These are phyloP conservation scores for Encarsia formosa DNA, from an alignment of 2,888 invertebrate species.

Conservation along the genomic window DNA sequence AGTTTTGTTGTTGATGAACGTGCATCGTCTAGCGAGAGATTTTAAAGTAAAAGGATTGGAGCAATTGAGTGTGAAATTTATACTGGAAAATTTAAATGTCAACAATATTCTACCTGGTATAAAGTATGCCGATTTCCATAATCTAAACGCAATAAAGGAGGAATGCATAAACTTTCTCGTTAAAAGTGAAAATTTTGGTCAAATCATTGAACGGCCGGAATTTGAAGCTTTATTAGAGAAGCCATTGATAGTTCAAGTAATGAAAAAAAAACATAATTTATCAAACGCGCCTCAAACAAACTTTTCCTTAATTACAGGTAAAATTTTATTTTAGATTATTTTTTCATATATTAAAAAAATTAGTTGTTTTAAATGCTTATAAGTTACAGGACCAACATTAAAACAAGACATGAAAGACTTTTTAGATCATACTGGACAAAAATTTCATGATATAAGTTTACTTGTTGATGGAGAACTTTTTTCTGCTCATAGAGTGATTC, in stretches of 20 bases:
- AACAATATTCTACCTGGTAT: slow-evolving; percentile 84
- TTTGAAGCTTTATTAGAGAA: slow-evolving; percentile 87
- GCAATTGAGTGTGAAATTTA: slow-evolving; percentile 83
- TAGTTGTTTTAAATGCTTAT: slow-evolving; percentile 42
- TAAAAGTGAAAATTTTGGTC: slow-evolving; percentile 86
- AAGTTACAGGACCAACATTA: slow-evolving; percentile 3
- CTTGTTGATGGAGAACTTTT: too few relatives aligned
- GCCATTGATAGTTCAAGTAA: slow-evolving; percentile 86
- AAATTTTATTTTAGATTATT: too few relatives aligned
- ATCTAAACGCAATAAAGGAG: slow-evolving; percentile 77
- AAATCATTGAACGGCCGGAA: slow-evolving; percentile 90
- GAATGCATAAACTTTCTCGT: slow-evolving; percentile 83
- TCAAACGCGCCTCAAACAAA: slow-evolving; percentile 68
- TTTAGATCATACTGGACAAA: too few relatives aligned
- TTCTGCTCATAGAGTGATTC: too few relatives aligned
- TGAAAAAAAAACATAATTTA: slow-evolving; percentile 75
- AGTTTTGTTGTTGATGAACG: slow-evolving; percentile 88
- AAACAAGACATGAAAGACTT: neutral
- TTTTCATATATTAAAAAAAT: too few relatives aligned
- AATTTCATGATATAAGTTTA: neutral
- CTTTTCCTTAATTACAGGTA: slow-evolving; percentile 47
- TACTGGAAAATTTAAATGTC: slow-evolving; percentile 82
- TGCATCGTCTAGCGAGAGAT: slow-evolving; percentile 80
- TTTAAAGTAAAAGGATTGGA: slow-evolving; percentile 83
- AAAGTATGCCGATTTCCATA: slow-evolving; percentile 71